These are phyloP conservation scores for Alloscopus bannaensis DNA, from an alignment of 2,888 invertebrate genomes.

Conservation along the genomic window DNA sequence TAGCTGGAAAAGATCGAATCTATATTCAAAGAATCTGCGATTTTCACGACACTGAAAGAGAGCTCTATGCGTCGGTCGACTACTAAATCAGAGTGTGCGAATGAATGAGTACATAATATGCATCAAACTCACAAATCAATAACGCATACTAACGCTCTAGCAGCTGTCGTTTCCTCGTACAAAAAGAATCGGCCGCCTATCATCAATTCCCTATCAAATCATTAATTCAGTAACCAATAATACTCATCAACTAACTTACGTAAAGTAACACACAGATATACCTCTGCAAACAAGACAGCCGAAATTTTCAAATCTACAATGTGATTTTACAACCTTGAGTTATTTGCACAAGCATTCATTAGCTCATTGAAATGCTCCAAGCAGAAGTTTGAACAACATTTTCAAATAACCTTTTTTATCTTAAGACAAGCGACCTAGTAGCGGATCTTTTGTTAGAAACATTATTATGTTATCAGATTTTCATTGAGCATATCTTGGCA, in stretches of 20 bases:
- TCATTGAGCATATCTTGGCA: not conserved
- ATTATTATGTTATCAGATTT: not conserved
- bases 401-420: too few species aligned
- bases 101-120: too few species aligned
- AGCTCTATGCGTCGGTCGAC: conserved; percentile 17
- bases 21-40: not conserved
- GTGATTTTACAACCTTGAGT: too few species aligned
- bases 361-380: too few species aligned
- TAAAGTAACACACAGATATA: not conserved
- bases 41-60: not conserved
- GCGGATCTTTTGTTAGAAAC: too few species aligned
- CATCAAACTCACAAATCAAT: conserved; percentile 2
- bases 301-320: too few species aligned
- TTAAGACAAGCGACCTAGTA: too few species aligned
- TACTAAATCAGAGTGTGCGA: not conserved
- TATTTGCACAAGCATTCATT: too few species aligned
- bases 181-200: conserved; percentile 38
- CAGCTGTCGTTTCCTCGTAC: conserved; percentile 50
- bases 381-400: too few species aligned
- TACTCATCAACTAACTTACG: conserved; percentile 34
- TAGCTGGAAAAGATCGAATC: too few species aligned
- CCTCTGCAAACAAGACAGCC: too few species aligned
- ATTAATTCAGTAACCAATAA: conserved; percentile 33
- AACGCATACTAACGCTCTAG: not conserved
- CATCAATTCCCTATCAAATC: conserved; percentile 17